Evolutionary conservation across 2,888 invertebrate species (phyloP).

Genomic region (Nipponacmea schrenckii): DNA sequence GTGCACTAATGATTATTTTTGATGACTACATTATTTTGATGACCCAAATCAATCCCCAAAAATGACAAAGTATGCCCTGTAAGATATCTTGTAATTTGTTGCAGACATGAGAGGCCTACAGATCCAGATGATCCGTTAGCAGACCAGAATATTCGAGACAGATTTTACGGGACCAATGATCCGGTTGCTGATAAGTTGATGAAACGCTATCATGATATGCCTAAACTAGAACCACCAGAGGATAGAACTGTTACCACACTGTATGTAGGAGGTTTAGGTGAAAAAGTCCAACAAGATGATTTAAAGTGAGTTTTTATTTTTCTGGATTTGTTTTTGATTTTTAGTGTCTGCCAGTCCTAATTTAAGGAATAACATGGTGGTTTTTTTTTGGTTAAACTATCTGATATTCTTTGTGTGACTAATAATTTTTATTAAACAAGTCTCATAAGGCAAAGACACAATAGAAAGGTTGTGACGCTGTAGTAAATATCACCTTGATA

Average conservation of each 20-base stretch:
- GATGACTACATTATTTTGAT: too few species aligned
- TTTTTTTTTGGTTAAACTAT: too few species aligned
- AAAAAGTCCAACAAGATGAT: slow-evolving; percentile 86
- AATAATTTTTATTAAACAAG: too few species aligned
- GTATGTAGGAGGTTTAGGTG: slow-evolving; percentile 95
- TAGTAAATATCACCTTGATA: too few species aligned
- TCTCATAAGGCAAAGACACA: too few species aligned
- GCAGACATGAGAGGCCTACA: slow-evolving; percentile 91
- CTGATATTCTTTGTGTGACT: too few species aligned
- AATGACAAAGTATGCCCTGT: too few species aligned
- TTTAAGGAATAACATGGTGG: too few species aligned
- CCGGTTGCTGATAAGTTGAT: slow-evolving; percentile 95
- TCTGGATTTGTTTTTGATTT: background rate
- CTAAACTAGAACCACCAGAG: slow-evolving; percentile 93
- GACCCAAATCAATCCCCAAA: too few species aligned
- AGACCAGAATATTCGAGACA: slow-evolving; percentile 89
- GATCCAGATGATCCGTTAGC: slow-evolving; percentile 97
- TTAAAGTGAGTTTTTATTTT: slow-evolving; percentile 71
- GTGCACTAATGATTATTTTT: too few species aligned
- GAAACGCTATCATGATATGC: slow-evolving; percentile 90
- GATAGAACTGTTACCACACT: slow-evolving; percentile 95
- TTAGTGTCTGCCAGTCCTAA: background rate
- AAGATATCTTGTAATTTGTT: too few species aligned
- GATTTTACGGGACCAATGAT: slow-evolving; percentile 92
- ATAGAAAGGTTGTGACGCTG: too few species aligned